These are phyloP conservation scores for Micropoecilia bifurca DNA, from an alignment of 2,797 vertebrate species.

Conservation along the genomic window DNA sequence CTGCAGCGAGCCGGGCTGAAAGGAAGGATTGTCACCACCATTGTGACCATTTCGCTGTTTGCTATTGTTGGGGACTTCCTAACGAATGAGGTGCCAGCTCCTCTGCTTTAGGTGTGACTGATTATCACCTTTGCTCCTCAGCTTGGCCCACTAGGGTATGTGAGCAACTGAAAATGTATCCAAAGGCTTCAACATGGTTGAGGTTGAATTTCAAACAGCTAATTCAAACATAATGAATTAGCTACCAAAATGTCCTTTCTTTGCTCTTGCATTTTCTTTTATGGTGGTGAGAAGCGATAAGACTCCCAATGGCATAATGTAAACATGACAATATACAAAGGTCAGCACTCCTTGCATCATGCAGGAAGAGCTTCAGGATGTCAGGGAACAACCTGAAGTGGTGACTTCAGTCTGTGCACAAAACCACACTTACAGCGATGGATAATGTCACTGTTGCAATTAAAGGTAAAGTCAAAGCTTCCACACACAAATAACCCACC, in stretches of 20 bases:
- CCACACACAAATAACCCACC: neutral
- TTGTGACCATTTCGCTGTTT: conserved; percentile 42
- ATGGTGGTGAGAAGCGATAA: neutral
- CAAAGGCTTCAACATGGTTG: neutral
- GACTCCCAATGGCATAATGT: neutral
- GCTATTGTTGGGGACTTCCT: conserved; percentile 13
- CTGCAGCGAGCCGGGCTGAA: conserved; percentile 51
- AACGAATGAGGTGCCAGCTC: conserved; percentile 34
- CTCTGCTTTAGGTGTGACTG: conserved; percentile 50
- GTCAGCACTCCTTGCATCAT: neutral
- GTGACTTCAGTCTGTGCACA: neutral
- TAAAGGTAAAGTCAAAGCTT: neutral
- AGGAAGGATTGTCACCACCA: conserved; percentile 46
- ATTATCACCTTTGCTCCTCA: conserved; percentile 21
- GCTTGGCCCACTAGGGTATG: conserved; percentile 10
- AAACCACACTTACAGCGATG: neutral
- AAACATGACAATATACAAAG: neutral
- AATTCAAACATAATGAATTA: neutral
- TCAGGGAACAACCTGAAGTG: neutral
- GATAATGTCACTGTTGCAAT: neutral
- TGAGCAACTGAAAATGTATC: conserved; percentile 4
- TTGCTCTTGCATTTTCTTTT: neutral
- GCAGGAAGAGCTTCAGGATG: neutral
- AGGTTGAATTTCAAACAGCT: neutral
- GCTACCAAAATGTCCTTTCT: neutral